Percentiles rank a stretch among this genome's conserved stretches.
phyloP scores from a whole-genome alignment of 2,888 invertebrate species.

The Ectemnius continuus region DNA sequence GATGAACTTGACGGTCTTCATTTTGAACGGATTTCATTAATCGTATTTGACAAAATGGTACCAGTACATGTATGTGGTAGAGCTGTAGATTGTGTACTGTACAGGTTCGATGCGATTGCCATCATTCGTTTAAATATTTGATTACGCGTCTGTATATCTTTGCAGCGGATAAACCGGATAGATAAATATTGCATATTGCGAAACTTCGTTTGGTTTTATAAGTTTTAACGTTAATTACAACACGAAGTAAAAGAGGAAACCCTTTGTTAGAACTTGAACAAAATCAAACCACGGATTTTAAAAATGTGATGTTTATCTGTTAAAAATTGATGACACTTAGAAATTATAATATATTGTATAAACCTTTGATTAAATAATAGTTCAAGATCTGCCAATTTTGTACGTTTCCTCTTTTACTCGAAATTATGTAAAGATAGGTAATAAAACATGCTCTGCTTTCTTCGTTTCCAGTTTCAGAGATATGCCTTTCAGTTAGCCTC shows the following conservation, averaged over 20 bases:
- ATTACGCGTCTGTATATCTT: conserved; percentile 34
- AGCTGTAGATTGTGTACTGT: conserved; percentile 59
- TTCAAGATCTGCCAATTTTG: too few relatives aligned
- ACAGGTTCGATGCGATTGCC: conserved; percentile 63
- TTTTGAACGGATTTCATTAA: conserved; percentile 47
- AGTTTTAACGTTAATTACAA: conserved; percentile 35
- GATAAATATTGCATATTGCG: conserved; percentile 28
- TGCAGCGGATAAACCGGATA: conserved; percentile 19
- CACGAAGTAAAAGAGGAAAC: conserved; percentile 52
- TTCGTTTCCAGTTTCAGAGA: not conserved
- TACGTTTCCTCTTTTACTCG: not conserved
- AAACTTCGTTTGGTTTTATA: conserved; percentile 21
- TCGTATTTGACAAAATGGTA: conserved; percentile 51
- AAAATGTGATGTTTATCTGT: not conserved
- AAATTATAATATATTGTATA: too few relatives aligned
- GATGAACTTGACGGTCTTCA: not conserved
- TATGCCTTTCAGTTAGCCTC: conserved; percentile 7
- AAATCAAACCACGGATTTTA: not conserved
- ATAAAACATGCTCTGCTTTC: conserved; percentile 28
- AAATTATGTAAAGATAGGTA: conserved; percentile 10
- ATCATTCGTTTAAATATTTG: conserved; percentile 35
- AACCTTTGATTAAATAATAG: too few relatives aligned
- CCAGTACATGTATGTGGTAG: conserved; percentile 34
- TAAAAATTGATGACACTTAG: too few relatives aligned
- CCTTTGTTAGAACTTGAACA: conserved; percentile 13